phyloP scores from a whole-genome alignment of 2,113 vertebrate genomes.

The Callaeas wilsoni region DNA sequence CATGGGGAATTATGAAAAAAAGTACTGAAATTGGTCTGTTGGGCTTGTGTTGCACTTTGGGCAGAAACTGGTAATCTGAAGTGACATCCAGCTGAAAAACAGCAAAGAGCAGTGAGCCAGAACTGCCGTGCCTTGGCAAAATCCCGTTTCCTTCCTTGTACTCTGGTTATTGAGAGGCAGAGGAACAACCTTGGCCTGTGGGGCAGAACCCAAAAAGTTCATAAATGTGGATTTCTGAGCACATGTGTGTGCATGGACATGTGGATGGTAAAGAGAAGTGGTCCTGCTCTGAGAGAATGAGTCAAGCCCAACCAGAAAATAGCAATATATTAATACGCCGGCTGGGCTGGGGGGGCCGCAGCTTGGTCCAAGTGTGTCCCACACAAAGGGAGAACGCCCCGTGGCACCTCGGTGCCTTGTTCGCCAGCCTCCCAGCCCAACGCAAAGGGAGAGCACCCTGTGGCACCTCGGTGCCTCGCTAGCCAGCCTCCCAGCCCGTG shows the following conservation, averaged over 20 bases:
- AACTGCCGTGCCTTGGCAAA: background rate
- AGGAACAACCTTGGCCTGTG: background rate
- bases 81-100: background rate
- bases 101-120: background rate
- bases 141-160: background rate
- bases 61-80: background rate
- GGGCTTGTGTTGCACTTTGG: background rate
- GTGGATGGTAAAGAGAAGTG: fast-evolving
- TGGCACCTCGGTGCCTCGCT: too few species aligned
- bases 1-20: background rate
- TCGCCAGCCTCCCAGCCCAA: too few species aligned
- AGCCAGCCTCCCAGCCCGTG: too few species aligned
- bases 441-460: too few species aligned
- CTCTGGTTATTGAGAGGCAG: background rate
- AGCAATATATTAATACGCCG: too few species aligned
- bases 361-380: too few species aligned
- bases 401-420: too few species aligned
- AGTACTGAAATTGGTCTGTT: background rate
- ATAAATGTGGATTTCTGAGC: fast-evolving
- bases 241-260: fast-evolving
- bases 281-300: background rate
- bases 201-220: background rate
- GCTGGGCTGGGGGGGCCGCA: too few species aligned
- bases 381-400: too few species aligned
- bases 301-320: too few species aligned